phyloP scores from a whole-genome alignment of 2,113 vertebrate species.

The Hemiscyllium ocellatum region DNA sequence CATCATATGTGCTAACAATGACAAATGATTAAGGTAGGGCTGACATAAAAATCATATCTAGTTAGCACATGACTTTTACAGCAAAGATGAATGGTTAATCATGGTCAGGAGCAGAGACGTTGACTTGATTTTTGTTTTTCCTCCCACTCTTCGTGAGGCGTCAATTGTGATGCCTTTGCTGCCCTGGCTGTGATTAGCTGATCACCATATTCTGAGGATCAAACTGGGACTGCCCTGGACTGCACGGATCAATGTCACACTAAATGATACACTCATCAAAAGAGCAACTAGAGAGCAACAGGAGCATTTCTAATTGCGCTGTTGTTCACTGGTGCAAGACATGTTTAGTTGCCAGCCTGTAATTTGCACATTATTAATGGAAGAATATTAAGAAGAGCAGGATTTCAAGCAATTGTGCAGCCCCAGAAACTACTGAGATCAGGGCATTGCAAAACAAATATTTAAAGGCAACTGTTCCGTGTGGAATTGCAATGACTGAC shows the following conservation, averaged over 20 bases:
- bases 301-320: neutral
- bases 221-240: neutral
- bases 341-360: neutral
- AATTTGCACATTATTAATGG: conserved; percentile 18
- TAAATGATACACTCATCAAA: neutral
- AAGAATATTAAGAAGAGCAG: neutral
- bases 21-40: neutral
- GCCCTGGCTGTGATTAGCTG: neutral
- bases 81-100: neutral
- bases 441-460: neutral
- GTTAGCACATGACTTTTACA: neutral
- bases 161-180: neutral
- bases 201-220: too few relatives aligned
- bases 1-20: neutral
- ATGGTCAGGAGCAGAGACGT: neutral
- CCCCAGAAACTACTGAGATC: neutral
- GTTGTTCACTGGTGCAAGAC: neutral
- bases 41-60: neutral
- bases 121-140: neutral
- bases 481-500: neutral
- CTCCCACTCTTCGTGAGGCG: neutral
- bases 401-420: neutral
- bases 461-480: neutral
- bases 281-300: neutral
- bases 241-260: neutral